Evolutionary conservation across 2,113 vertebrate genomes (phyloP).

Genomic region (Dendrocopos noguchii): DNA sequence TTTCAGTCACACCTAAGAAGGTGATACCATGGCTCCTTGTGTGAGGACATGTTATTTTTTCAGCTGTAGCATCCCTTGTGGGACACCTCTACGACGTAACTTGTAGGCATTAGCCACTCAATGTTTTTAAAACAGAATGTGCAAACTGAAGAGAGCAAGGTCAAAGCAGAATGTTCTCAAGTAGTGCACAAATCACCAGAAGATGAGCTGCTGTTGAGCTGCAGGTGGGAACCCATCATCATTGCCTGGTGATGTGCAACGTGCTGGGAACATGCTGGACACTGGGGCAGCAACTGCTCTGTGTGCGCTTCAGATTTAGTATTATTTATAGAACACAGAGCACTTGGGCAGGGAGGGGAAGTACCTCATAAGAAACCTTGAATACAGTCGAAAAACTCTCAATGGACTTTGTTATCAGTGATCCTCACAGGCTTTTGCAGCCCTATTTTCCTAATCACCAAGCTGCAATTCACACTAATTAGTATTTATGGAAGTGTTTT

Average conservation of each 20-base stretch:
- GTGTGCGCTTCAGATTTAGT: not conserved
- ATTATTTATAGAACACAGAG: not conserved
- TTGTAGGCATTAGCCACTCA: not conserved
- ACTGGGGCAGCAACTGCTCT: accelerated
- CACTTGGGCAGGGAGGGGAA: not conserved
- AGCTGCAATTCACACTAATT: constrained; percentile 51
- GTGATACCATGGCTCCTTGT: not conserved
- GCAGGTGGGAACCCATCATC: not conserved
- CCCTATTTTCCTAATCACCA: not conserved
- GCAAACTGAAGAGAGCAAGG: not conserved
- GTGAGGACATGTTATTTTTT: not conserved
- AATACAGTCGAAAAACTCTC: not conserved
- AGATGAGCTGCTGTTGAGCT: not conserved
- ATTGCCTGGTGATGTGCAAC: accelerated
- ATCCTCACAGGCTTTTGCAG: not conserved
- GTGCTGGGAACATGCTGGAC: not conserved
- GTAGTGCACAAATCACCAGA: not conserved
- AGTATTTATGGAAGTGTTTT: constrained; percentile 43
- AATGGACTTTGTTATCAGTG: not conserved
- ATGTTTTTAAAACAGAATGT: not conserved
- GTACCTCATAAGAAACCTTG: not conserved
- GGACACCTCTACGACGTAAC: not conserved
- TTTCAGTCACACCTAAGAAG: not conserved
- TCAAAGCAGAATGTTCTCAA: not conserved
- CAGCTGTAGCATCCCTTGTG: not conserved